These are phyloP conservation scores for Heliconius hewitsoni DNA, from an alignment of 1,140 invertebrate species.

Conservation along the genomic window DNA sequence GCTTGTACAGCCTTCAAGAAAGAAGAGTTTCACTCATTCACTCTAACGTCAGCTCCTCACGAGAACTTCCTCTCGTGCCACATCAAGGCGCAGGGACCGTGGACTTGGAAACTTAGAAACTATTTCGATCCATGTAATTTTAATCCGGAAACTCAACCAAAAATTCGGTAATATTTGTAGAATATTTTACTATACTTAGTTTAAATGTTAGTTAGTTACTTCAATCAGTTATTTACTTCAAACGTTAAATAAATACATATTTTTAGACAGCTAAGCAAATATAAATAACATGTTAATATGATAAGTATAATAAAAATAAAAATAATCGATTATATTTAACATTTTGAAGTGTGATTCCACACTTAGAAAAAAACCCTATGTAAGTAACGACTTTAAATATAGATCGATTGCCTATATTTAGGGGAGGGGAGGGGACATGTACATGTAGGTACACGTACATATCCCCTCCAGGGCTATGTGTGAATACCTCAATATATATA, in stretches of 20 bases:
- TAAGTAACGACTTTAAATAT: too few relatives aligned
- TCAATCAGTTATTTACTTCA: background rate
- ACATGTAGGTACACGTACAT: too few relatives aligned
- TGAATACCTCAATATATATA: too few relatives aligned
- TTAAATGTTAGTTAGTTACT: too few relatives aligned
- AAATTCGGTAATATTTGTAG: slow-evolving; percentile 81
- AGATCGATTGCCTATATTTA: too few relatives aligned
- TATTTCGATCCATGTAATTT: slow-evolving; percentile 98
- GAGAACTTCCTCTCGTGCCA: slow-evolving; percentile 98
- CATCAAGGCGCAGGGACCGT: slow-evolving; percentile 98
- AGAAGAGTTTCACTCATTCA: slow-evolving; percentile 98
- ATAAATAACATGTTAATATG: background rate
- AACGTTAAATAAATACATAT: background rate
- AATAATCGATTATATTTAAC: too few relatives aligned
- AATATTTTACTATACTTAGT: too few relatives aligned
- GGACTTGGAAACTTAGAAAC: slow-evolving; percentile 99
- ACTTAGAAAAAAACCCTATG: too few relatives aligned
- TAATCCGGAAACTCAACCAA: slow-evolving; percentile 92
- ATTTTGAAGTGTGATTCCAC: too few relatives aligned
- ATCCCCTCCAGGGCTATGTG: too few relatives aligned
- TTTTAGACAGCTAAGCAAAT: background rate
- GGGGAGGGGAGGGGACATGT: too few relatives aligned
- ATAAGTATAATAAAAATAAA: background rate
- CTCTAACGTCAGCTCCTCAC: slow-evolving; percentile 98
- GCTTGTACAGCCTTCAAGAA: slow-evolving; percentile 95